These are phyloP conservation scores for Drosophila truncata DNA, from an alignment of 1,140 invertebrate species.

Conservation along the genomic window DNA sequence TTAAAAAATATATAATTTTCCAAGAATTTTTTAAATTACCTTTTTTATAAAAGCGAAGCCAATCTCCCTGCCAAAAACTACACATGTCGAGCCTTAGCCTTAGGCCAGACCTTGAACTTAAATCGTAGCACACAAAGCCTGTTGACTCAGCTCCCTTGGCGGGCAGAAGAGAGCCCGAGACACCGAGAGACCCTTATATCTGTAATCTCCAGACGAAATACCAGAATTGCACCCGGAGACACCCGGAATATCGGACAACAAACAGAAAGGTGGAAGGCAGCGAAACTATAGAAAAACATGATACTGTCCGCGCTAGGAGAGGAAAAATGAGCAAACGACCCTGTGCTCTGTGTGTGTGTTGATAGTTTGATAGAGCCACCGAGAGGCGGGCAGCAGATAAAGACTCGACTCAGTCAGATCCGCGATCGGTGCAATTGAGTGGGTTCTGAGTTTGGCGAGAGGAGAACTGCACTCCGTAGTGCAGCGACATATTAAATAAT, in stretches of 20 bases:
- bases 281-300: slow-evolving; percentile 16
- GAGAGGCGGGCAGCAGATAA: slow-evolving; percentile 29
- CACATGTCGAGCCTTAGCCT: too few relatives aligned
- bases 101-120: slow-evolving; percentile 27
- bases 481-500: slow-evolving; percentile 69
- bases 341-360: neutral
- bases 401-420: slow-evolving; percentile 47
- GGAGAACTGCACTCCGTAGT: neutral
- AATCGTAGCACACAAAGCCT: slow-evolving; percentile 11
- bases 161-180: neutral
- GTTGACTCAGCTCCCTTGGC: slow-evolving; percentile 16
- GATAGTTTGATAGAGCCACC: slow-evolving; percentile 34
- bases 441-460: slow-evolving; percentile 17
- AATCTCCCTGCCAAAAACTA: neutral
- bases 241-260: slow-evolving; percentile 35
- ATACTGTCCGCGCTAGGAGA: slow-evolving; percentile 14
- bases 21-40: neutral
- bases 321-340: slow-evolving; percentile 14
- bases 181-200: slow-evolving; percentile 23
- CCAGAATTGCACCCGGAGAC: slow-evolving; percentile 25
- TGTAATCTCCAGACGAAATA: slow-evolving; percentile 24
- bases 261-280: slow-evolving; percentile 35
- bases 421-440: slow-evolving; percentile 40
- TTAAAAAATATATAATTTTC: neutral
- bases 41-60: neutral